Evolutionary conservation across 2,797 vertebrate species (phyloP).

Genomic region (Manis crassicaudata): DNA sequence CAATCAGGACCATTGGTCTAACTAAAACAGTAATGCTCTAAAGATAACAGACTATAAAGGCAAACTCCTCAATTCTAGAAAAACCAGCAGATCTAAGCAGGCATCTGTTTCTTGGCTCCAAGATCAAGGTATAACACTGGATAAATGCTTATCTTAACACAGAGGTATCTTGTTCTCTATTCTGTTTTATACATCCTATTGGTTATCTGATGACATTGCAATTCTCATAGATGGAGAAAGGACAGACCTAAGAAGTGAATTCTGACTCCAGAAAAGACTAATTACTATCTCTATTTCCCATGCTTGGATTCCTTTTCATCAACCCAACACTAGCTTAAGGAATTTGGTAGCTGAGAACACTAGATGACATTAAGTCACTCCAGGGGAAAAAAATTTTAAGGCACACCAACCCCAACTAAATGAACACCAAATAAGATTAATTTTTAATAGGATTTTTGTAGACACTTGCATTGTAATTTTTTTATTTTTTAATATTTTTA

Average conservation of each 20-base stretch:
- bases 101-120: not conserved
- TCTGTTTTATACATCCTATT: not conserved
- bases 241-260: not conserved
- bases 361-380: not conserved
- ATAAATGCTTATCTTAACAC: not conserved
- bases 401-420: not conserved
- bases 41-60: not conserved
- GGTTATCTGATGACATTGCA: not conserved
- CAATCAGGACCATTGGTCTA: not conserved
- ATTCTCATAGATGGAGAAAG: not conserved
- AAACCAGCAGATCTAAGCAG: not conserved
- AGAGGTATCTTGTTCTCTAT: not conserved
- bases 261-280: not conserved
- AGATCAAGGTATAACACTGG: not conserved
- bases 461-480: not conserved
- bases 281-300: not conserved
- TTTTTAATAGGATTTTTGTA: not conserved
- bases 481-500: not conserved
- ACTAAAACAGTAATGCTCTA: slow-evolving; percentile 12
- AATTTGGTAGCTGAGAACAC: not conserved
- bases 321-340: not conserved
- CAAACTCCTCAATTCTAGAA: not conserved
- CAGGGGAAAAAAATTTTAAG: not conserved
- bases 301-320: not conserved
- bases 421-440: not conserved